Evolutionary conservation across 2,888 invertebrate species (phyloP).

Genomic region (Agrochola circellaris): DNA sequence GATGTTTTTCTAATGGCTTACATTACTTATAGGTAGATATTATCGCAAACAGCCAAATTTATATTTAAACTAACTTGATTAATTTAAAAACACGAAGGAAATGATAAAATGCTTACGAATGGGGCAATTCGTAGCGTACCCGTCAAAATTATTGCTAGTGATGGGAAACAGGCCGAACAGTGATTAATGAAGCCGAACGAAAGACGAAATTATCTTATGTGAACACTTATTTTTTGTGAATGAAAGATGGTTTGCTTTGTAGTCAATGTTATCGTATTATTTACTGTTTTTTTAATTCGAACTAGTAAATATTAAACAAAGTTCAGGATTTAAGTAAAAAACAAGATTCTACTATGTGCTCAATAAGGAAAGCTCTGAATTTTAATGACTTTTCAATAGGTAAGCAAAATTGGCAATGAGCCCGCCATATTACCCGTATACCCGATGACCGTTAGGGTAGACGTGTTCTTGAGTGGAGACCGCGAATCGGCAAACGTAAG

Average conservation of each 20-base stretch:
- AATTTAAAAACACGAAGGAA: constrained; percentile 58
- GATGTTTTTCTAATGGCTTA: neutral
- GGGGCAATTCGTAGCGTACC: constrained; percentile 53
- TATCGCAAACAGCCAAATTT: constrained; percentile 11
- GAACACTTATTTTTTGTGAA: too few species aligned
- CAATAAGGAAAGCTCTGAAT: neutral
- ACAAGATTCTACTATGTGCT: neutral
- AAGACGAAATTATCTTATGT: neutral
- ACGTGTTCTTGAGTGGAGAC: too few species aligned
- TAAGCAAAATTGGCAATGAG: neutral
- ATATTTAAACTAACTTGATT: constrained; percentile 51
- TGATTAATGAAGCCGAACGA: neutral
- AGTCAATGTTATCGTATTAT: too few species aligned
- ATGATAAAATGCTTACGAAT: constrained; percentile 60
- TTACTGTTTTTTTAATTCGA: too few species aligned
- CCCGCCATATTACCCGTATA: neutral
- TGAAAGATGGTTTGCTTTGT: neutral
- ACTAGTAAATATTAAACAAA: neutral
- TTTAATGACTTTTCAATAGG: neutral
- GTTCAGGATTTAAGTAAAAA: neutral
- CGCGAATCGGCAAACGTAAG: too few species aligned
- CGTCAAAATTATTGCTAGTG: constrained; percentile 56
- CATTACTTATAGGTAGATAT: neutral
- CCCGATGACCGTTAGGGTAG: neutral
- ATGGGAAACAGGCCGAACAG: constrained; percentile 12